These are phyloP conservation scores for Notoglanidium macrostoma DNA, from an alignment of 2,797 vertebrate species.

Conservation along the genomic window DNA sequence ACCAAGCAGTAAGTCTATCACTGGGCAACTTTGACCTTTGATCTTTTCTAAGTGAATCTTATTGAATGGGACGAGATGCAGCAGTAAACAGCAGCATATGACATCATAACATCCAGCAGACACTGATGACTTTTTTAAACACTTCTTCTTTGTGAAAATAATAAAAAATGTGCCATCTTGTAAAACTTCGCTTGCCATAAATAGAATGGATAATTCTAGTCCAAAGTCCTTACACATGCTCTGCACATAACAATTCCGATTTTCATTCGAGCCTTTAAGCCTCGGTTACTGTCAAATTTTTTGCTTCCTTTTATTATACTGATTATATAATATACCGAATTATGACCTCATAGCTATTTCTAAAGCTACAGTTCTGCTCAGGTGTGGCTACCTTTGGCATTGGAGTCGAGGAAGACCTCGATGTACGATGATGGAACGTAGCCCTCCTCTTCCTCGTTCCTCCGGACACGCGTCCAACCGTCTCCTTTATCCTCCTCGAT, in stretches of 20 bases:
- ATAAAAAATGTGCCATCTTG: not conserved
- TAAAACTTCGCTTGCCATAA: not conserved
- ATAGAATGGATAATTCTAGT: not conserved
- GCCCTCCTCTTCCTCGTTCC: constrained; percentile 97
- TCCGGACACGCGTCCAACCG: constrained; percentile 96
- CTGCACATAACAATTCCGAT: not conserved
- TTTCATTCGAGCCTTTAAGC: not conserved
- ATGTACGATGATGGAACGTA: constrained; percentile 97
- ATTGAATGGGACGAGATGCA: not conserved
- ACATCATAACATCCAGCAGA: not conserved
- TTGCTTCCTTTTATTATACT: not conserved
- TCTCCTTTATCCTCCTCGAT: constrained; percentile 99
- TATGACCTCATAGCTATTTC: not conserved
- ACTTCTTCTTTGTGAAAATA: not conserved
- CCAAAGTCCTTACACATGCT: not conserved
- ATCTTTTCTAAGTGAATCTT: no score
- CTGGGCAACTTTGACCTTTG: not conserved
- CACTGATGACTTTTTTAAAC: not conserved
- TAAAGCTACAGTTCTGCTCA: not conserved
- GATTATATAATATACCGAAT: not conserved
- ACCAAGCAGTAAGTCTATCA: not conserved
- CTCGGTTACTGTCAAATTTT: not conserved
- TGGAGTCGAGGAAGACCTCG: constrained; percentile 97
- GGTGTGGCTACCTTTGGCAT: constrained; percentile 94
- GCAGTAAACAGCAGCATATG: not conserved